Percentiles rank a stretch among this genome's conserved stretches.
Conservation (phyloP, 2,888 invertebrate genomes). For the Xestia sexstrigata region DNA sequence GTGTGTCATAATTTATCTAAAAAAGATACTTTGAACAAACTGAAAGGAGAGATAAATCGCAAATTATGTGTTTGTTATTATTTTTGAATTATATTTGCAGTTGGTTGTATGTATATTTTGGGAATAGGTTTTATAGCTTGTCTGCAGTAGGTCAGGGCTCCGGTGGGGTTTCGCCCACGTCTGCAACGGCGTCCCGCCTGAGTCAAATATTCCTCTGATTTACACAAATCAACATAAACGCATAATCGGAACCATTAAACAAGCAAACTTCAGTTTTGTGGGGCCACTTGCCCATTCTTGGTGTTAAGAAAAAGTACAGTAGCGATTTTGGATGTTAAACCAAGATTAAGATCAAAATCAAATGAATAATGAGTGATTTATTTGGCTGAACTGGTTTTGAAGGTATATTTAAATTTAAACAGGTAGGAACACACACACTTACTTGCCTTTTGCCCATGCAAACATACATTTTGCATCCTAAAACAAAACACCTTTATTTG, state of each 20-base stretch:
- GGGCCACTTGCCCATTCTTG: constrained; percentile 36
- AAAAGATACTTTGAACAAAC: constrained; percentile 18
- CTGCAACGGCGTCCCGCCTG: constrained; percentile 65
- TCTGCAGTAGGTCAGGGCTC: constrained; percentile 71
- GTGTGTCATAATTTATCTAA: constrained; percentile 33
- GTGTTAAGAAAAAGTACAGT: constrained; percentile 38
- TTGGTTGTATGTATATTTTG: constrained; percentile 31
- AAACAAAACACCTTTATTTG: neutral
- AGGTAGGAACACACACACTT: neutral
- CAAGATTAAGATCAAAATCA: constrained; percentile 36
- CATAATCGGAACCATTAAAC: constrained; percentile 49
- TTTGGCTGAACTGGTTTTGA: constrained; percentile 15
- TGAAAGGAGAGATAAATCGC: constrained; percentile 30
- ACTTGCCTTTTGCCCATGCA: neutral
- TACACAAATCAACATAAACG: constrained; percentile 65
- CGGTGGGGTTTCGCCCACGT: constrained; percentile 70
- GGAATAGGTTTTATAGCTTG: constrained; percentile 60
- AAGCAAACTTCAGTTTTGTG: constrained; percentile 36
- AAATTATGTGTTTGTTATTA: constrained; percentile 30
- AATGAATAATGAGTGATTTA: constrained; percentile 15
- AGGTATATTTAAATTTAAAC: neutral
- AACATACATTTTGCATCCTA: neutral
- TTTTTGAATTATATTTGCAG: constrained; percentile 28
- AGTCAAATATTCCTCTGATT: constrained; percentile 63
- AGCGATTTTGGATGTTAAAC: constrained; percentile 23